Conservation (phyloP, 2,888 invertebrate species). For the Stenchaetothrips biformis region DNA sequence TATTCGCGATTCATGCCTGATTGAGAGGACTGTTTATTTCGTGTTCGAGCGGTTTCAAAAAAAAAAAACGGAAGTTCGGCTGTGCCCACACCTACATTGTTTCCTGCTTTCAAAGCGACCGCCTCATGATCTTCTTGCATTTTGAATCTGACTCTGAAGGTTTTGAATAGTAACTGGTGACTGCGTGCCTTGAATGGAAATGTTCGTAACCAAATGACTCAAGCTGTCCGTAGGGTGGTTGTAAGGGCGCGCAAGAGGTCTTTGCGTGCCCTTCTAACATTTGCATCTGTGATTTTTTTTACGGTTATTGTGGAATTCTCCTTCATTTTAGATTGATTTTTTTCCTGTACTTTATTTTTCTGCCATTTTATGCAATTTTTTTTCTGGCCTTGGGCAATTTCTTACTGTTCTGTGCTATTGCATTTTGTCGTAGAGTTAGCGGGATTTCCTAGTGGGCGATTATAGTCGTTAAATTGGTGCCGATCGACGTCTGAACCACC, state of each 20-base stretch:
- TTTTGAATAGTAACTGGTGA: constrained; percentile 11
- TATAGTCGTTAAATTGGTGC: too few relatives aligned
- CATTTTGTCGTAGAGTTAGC: not conserved
- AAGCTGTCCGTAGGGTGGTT: not conserved
- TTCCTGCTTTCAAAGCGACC: not conserved
- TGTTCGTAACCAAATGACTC: not conserved
- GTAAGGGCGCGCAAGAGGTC: not conserved
- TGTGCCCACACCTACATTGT: not conserved
- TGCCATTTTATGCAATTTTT: not conserved
- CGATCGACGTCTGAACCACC: too few relatives aligned
- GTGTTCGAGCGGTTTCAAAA: too few relatives aligned
- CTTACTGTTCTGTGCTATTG: not conserved
- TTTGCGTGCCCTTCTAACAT: not conserved
- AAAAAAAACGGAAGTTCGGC: too few relatives aligned
- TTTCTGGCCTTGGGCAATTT: not conserved
- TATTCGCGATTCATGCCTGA: too few relatives aligned
- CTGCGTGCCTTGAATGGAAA: not conserved
- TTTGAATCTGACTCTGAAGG: not conserved
- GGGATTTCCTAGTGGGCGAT: too few relatives aligned
- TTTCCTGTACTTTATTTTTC: not conserved
- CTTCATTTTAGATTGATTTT: not conserved
- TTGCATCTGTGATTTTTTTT: not conserved
- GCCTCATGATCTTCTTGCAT: not conserved
- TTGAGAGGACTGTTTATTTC: too few relatives aligned
- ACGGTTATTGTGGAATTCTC: not conserved